These are phyloP conservation scores for Andricus grossulariae DNA, from an alignment of 1,140 invertebrate genomes.

Conservation along the genomic window DNA sequence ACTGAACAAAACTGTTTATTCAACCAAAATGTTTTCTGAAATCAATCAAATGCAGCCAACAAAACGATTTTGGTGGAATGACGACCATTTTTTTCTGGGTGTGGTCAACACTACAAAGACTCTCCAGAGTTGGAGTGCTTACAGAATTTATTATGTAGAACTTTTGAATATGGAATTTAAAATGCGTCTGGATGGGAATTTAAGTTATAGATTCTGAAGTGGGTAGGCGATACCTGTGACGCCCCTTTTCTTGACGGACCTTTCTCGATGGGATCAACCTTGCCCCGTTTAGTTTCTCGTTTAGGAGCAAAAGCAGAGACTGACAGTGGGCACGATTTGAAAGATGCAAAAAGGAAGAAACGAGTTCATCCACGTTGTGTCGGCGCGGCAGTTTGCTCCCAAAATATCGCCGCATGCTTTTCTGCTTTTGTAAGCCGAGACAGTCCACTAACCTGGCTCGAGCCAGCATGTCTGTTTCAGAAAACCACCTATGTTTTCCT, in stretches of 20 bases:
- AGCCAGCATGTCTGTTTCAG: slow-evolving; percentile 5
- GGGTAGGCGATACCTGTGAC: slow-evolving; percentile 2
- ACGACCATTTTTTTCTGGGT: no score
- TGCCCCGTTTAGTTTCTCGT: slow-evolving; percentile 6
- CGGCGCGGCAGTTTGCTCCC: slow-evolving; percentile 10
- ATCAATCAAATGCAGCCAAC: no score
- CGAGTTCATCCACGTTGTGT: not conserved
- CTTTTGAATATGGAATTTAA: not conserved
- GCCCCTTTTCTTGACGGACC: not conserved
- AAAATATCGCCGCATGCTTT: slow-evolving; percentile 12
- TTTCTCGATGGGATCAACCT: slow-evolving; percentile 22
- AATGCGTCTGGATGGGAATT: not conserved
- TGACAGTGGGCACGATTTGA: not conserved
- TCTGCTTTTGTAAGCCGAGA: not conserved
- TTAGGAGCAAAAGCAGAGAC: not conserved
- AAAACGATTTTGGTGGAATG: no score
- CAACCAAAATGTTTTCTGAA: no score
- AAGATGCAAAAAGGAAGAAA: not conserved
- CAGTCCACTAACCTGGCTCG: slow-evolving; percentile 17
- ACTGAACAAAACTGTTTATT: no score
- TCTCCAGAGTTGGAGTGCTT: no score
- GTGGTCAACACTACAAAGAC: no score
- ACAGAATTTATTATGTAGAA: no score
- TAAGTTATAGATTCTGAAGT: not conserved
- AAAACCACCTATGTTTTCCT: slow-evolving; percentile 31